A percentile compares a stretch with the other conserved stretches of the same genome.
Conservation (phyloP, 2,113 vertebrate genomes). For the Rhea americana region DNA sequence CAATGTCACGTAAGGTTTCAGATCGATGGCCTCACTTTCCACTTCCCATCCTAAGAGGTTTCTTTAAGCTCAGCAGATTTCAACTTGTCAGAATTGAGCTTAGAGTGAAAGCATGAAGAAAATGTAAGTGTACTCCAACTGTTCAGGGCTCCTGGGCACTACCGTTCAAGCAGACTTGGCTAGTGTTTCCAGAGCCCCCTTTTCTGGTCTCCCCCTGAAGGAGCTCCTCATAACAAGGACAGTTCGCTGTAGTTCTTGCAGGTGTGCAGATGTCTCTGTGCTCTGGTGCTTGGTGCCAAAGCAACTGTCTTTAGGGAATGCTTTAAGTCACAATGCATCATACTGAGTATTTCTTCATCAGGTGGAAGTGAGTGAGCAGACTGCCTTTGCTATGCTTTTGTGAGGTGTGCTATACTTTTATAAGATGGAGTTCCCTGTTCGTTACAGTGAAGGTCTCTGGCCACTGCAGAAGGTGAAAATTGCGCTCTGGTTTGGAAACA, state of each 20-base stretch:
- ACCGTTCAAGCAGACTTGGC: background rate
- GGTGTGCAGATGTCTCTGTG: background rate
- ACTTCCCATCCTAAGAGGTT: background rate
- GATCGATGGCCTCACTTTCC: background rate
- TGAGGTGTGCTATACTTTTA: background rate
- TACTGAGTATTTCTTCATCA: background rate
- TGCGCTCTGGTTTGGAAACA: background rate
- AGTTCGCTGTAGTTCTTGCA: background rate
- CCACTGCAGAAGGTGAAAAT: background rate
- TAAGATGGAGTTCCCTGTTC: background rate
- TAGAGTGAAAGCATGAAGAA: background rate
- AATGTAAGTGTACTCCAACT: background rate
- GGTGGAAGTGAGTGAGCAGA: background rate
- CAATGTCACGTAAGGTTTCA: background rate
- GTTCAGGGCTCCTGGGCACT: background rate
- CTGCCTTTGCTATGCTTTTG: background rate
- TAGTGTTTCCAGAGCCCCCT: background rate
- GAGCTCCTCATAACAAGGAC: fast-evolving
- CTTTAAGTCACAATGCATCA: background rate
- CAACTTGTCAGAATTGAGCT: background rate
- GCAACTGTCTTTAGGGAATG: background rate
- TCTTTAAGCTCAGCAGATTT: background rate
- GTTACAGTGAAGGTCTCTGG: background rate
- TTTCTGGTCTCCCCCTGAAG: background rate
- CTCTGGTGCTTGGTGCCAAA: background rate